Evolutionary conservation across 2,888 invertebrate species (phyloP), one percentile per base, ranked within the genome.

Genomic region (Listrodromus nycthemerus): DNA sequence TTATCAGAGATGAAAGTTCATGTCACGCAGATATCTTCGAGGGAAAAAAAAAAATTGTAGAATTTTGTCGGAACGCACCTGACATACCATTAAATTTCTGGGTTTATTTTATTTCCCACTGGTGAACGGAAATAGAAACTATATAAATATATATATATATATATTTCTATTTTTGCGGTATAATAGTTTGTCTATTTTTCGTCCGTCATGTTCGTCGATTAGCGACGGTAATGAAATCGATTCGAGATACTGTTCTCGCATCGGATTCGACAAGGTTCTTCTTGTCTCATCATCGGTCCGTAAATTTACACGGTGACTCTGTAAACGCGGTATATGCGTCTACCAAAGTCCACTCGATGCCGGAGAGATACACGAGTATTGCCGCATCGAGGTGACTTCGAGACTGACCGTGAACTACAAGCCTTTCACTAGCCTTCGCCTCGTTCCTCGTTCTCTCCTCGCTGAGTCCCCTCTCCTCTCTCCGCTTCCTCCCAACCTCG

Each of bases 341-440:
- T 27, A 30, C 10, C 10, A 7, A 61, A n/a, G 52, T 58, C 41
- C 16, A 58, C 58, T 58, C 37, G 37, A 13, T 24, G 70, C 30
- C 33, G 6, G 48, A 52, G 55, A 58, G 55, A 58, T 48, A 80
- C 45, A 67, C n/a, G 55, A 27, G 69, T 73, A 80, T 80, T 74
- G 80, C 77, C 63, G 74, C 78, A 80, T 82, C 75, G 76, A 79
- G 71, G 65, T 66, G 73, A 77, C 81, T 77, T 77, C 58, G 81
- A 76, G 45, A 69, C 61, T 85, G 87, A 80, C 89, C 89, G 86
- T 89, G 89, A 89, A 88, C 86, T 88, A 87, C 84, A 80, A 86
- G 87, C 86, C 87, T 88, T 85, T 87, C 86, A 83, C 76, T 77
- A 84, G 86, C 88, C 88, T 88, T 87, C 87, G 87, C 87, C 85